Evolutionary conservation across 2,113 vertebrate species (phyloP).

Genomic region (Gobio gobio): DNA sequence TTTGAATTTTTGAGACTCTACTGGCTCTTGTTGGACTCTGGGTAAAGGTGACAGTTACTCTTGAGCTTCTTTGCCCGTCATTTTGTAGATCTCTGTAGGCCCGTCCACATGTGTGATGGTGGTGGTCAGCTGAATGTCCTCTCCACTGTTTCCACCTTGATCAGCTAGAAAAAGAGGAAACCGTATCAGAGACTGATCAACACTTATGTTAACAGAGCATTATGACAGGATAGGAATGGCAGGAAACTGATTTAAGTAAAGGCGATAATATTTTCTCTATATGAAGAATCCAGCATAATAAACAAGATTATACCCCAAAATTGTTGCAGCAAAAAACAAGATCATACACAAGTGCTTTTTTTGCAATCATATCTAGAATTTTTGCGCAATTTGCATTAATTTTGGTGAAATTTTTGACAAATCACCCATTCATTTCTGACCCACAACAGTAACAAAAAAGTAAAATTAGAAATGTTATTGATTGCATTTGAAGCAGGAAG

Average conservation of each 20-base stretch:
- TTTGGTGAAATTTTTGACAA: too few species aligned
- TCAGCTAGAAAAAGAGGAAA: constrained; percentile 69
- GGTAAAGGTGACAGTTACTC: constrained; percentile 72
- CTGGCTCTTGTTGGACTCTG: not conserved
- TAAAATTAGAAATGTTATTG: too few species aligned
- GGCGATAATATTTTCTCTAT: not conserved
- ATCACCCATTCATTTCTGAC: too few species aligned
- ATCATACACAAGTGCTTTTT: too few species aligned
- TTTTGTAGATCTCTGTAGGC: constrained; percentile 92
- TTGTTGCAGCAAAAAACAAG: not conserved
- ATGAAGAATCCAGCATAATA: not conserved
- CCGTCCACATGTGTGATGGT: constrained; percentile 93
- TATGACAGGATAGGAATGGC: not conserved
- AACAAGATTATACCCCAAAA: not conserved
- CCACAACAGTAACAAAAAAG: too few species aligned
- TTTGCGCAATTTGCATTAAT: too few species aligned
- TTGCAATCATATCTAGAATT: too few species aligned
- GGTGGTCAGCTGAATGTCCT: constrained; percentile 94
- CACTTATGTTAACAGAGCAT: not conserved
- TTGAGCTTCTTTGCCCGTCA: constrained; percentile 92
- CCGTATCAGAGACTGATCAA: not conserved
- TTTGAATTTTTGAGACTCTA: not conserved
- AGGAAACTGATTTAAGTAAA: not conserved
- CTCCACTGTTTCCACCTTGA: constrained; percentile 83
- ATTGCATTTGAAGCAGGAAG: too few species aligned